These are phyloP conservation scores for Austrolebias charrua DNA, from an alignment of 2,797 vertebrate genomes.

Conservation along the genomic window DNA sequence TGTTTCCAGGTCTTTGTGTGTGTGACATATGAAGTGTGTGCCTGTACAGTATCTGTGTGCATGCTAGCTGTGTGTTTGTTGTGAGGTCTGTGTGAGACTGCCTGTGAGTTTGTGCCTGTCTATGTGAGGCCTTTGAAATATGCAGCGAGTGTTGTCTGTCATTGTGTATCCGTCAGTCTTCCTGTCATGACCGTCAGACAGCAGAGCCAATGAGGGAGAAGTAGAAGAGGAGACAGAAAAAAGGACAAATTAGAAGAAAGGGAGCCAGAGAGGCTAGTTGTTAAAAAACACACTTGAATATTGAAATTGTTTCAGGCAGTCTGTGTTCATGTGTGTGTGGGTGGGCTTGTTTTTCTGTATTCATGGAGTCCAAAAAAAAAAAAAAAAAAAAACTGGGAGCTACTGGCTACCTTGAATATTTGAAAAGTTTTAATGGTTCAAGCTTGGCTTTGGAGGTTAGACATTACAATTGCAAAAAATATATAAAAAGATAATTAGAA, in stretches of 20 bases:
- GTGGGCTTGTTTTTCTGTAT: not conserved
- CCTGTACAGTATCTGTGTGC: slow-evolving; percentile 10
- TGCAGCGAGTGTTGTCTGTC: slow-evolving; percentile 55
- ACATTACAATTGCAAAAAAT: not conserved
- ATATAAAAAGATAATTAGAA: no score
- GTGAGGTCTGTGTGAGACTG: slow-evolving; percentile 18
- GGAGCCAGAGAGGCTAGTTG: slow-evolving; percentile 31
- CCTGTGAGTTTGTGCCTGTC: slow-evolving; percentile 23
- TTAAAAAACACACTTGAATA: slow-evolving; percentile 31
- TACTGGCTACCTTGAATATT: not conserved
- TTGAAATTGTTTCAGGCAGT: slow-evolving; percentile 37
- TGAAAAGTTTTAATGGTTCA: not conserved
- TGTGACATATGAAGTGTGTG: slow-evolving; percentile 9
- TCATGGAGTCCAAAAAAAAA: not conserved
- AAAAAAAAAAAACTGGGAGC: no score
- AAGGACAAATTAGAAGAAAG: slow-evolving; percentile 34
- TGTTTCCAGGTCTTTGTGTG: slow-evolving; percentile 2
- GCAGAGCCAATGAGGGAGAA: slow-evolving; percentile 37
- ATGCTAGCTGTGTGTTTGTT: slow-evolving; percentile 7
- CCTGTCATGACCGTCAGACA: slow-evolving; percentile 51
- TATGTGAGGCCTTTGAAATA: slow-evolving; percentile 58
- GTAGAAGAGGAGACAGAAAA: slow-evolving; percentile 32
- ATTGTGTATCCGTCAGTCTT: slow-evolving; percentile 64
- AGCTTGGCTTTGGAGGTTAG: not conserved
- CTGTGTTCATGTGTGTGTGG: not conserved